Percentiles rank a stretch among this genome's conserved stretches.
Conservation (phyloP, 2,113 vertebrate species). For the Megalops atlanticus region DNA sequence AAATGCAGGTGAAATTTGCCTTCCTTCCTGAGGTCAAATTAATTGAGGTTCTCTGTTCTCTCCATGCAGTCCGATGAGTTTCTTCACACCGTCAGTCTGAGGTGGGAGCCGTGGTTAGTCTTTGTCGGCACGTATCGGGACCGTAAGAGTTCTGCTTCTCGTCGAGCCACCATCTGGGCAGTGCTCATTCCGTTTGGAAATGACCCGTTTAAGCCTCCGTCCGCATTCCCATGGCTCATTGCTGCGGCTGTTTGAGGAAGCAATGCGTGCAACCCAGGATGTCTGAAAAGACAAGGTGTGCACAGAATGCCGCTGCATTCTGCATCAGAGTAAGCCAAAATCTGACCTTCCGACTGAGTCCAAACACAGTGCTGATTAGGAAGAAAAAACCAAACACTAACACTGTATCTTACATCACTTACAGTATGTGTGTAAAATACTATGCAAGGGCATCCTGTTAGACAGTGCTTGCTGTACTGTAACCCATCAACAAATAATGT, state of each 20-base stretch:
- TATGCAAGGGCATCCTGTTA: too few relatives aligned
- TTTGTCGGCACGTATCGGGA: background rate
- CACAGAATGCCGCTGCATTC: too few relatives aligned
- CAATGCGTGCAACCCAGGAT: too few relatives aligned
- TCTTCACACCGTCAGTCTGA: background rate
- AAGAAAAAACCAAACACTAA: too few relatives aligned
- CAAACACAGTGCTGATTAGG: background rate
- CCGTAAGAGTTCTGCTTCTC: background rate
- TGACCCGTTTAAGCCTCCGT: background rate
- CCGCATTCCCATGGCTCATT: too few relatives aligned
- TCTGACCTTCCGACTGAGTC: background rate
- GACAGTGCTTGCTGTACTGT: too few relatives aligned
- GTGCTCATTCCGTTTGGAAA: constrained; percentile 13
- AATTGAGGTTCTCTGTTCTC: background rate
- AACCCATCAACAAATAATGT: too few relatives aligned
- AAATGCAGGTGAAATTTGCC: background rate
- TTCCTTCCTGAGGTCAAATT: constrained; percentile 1
- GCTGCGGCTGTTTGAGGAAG: too few relatives aligned
- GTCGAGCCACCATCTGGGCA: constrained; percentile 5
- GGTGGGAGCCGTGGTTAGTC: background rate
- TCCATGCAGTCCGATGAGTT: background rate
- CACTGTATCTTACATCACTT: too few relatives aligned
- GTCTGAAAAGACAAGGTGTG: too few relatives aligned
- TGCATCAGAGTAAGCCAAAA: background rate
- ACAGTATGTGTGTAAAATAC: too few relatives aligned